Evolutionary conservation across 2,113 vertebrate genomes (phyloP).

Genomic region (Marmota flaviventris): DNA sequence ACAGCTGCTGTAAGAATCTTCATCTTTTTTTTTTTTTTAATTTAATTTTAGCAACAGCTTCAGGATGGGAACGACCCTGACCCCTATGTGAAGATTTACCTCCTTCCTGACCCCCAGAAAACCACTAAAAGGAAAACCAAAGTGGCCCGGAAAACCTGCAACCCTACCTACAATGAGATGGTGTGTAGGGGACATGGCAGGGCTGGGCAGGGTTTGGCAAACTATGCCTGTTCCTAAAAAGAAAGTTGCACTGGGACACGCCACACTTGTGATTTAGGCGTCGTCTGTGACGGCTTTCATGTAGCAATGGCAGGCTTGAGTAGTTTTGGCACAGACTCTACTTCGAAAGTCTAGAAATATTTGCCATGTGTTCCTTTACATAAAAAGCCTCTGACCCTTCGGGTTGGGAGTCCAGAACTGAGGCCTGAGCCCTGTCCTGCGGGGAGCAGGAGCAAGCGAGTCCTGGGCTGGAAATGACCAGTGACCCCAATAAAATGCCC

Average conservation of each 20-base stretch:
- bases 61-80: conserved; percentile 97
- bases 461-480: not conserved
- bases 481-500: not conserved
- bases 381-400: not conserved
- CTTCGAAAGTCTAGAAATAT: not conserved
- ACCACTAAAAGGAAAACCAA: conserved; percentile 99
- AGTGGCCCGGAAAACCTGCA: conserved; percentile 97
- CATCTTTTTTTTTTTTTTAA: not conserved
- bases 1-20: not conserved
- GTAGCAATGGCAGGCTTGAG: not conserved
- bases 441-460: not conserved
- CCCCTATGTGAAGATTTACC: conserved; percentile 98
- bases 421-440: not conserved
- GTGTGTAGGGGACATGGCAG: conserved; percentile 82
- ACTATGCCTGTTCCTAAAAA: not conserved
- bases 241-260: not conserved
- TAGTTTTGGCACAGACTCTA: not conserved
- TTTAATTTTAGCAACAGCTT: conserved; percentile 89
- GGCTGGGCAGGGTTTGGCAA: not conserved
- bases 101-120: conserved; percentile 97
- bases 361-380: not conserved
- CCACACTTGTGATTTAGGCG: not conserved
- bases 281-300: not conserved
- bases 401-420: not conserved
- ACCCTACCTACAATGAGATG: conserved; percentile 99